Evolutionary conservation across 2,888 invertebrate genomes (phyloP).

Genomic region (Crematogaster levior): DNA sequence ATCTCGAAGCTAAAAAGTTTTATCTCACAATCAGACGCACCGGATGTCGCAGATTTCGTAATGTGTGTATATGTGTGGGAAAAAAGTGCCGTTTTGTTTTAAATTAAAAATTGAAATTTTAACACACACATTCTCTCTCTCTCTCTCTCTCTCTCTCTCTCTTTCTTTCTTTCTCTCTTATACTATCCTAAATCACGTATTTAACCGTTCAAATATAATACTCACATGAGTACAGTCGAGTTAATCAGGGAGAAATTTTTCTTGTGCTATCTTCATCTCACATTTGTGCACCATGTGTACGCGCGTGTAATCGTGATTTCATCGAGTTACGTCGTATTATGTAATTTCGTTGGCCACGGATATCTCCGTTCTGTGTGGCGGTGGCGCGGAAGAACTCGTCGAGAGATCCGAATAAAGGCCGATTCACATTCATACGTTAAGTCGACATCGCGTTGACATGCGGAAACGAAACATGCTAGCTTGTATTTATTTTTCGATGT

Average conservation of each 20-base stretch:
- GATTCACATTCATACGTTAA: slow-evolving; percentile 37
- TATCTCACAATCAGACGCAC: not conserved
- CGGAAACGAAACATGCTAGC: slow-evolving; percentile 24
- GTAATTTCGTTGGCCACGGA: slow-evolving; percentile 47
- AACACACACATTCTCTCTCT: no score
- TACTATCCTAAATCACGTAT: no score
- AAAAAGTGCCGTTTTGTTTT: not conserved
- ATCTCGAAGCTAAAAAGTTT: not conserved
- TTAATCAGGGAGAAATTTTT: slow-evolving; percentile 3
- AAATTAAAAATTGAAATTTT: no score
- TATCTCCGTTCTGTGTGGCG: slow-evolving; percentile 27
- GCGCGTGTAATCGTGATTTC: slow-evolving; percentile 52
- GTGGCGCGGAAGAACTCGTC: slow-evolving; percentile 17
- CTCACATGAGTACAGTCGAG: not conserved
- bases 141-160: not conserved
- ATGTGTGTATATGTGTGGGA: not conserved
- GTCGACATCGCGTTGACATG: slow-evolving; percentile 23
- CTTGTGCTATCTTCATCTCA: not conserved
- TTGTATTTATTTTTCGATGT: slow-evolving; percentile 33
- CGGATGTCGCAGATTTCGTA: slow-evolving; percentile 1
- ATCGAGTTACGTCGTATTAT: slow-evolving; percentile 57
- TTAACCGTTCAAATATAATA: slow-evolving; percentile 4
- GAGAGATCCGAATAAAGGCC: slow-evolving; percentile 36
- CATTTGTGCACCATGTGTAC: not conserved
- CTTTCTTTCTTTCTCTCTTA: no score